phyloP scores from a whole-genome alignment of 2,888 invertebrate species.

The Tetanocera ferruginea region DNA sequence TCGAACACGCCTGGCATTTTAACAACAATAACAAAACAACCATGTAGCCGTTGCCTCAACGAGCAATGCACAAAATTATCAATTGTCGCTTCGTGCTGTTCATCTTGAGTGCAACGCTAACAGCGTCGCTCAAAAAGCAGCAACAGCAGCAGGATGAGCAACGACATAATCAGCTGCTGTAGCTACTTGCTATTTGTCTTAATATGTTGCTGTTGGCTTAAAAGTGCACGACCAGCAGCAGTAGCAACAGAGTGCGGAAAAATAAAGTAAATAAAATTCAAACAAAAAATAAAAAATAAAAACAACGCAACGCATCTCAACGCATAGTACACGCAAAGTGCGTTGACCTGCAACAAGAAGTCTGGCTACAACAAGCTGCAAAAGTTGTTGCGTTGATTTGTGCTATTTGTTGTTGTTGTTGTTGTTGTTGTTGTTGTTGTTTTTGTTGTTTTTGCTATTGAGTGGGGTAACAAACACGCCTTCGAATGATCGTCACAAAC shows the following conservation, averaged over 20 bases:
- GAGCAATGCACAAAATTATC: not conserved
- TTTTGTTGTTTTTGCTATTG: not conserved
- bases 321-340: conserved; percentile 38
- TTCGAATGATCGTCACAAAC: not conserved
- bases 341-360: conserved; percentile 39
- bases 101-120: not conserved
- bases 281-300: not conserved
- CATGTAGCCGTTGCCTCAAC: not conserved
- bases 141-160: not conserved
- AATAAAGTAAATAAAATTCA: not conserved
- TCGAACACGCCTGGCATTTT: not conserved
- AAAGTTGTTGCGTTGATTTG: conserved; percentile 38
- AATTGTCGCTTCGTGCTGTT: no score
- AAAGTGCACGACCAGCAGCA: conserved; percentile 38
- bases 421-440: conserved; percentile 35
- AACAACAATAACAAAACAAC: not conserved
- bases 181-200: not conserved
- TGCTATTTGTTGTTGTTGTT: conserved; percentile 41
- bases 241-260: conserved; percentile 26
- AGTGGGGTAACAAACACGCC: conserved; percentile 46
- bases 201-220: conserved; percentile 14
- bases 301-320: conserved; percentile 33
- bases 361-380: conserved; percentile 5
- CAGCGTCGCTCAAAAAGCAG: not conserved
- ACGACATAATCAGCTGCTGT: conserved; percentile 1